Conservation (phyloP, 2,113 vertebrate species). For the Agapornis roseicollis region DNA sequence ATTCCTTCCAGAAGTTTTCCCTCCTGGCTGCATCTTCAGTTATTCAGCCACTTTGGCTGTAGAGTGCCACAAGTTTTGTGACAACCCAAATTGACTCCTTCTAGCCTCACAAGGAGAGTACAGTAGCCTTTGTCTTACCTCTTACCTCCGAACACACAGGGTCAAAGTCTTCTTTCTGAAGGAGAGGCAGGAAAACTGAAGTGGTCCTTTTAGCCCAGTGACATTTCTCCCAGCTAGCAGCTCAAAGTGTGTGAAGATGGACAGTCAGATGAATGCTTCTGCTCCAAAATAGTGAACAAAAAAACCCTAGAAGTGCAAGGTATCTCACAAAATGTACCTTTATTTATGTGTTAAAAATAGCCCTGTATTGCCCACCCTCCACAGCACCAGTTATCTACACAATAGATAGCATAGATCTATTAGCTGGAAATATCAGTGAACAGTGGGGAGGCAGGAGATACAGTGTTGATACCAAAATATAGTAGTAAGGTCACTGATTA, state of each 20-base stretch:
- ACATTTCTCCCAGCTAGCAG: background rate
- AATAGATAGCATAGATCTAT: background rate
- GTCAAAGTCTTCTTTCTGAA: background rate
- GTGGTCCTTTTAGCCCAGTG: background rate
- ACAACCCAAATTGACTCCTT: background rate
- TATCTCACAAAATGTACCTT: slow-evolving; percentile 18
- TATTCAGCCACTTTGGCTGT: background rate
- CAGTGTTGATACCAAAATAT: background rate
- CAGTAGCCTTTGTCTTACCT: background rate
- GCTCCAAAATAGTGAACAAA: background rate
- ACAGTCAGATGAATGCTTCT: background rate
- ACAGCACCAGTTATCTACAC: background rate
- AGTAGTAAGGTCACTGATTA: background rate
- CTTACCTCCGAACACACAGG: background rate
- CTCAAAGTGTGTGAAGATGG: background rate
- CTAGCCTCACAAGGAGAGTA: background rate
- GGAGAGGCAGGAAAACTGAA: background rate
- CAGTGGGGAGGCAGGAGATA: background rate
- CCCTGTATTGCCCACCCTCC: background rate
- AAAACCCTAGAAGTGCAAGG: background rate
- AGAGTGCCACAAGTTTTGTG: background rate
- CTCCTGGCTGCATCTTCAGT: background rate
- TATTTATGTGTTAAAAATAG: slow-evolving; percentile 36
- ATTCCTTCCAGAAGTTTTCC: background rate
- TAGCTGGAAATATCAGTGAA: background rate